phyloP scores from a whole-genome alignment of 2,888 invertebrate species.

The Xanthorhoe spadicearia region DNA sequence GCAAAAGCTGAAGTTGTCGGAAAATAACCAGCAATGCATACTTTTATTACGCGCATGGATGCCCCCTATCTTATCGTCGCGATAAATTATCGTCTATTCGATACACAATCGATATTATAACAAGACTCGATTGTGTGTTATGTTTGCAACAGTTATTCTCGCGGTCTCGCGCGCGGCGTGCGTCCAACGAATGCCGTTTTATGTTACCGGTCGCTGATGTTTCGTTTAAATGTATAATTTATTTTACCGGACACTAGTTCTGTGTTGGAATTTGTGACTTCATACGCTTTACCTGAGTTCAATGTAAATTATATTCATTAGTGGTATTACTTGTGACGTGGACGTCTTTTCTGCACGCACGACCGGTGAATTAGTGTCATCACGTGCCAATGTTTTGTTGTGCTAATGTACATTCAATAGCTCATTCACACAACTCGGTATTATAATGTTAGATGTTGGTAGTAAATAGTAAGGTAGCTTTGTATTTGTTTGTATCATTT shows the following conservation, averaged over 20 bases:
- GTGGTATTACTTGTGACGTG: constrained; percentile 41
- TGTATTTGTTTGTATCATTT: constrained; percentile 55
- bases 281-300: constrained; percentile 10
- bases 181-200: constrained; percentile 42
- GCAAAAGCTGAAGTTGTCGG: constrained; percentile 31
- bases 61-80: constrained; percentile 74
- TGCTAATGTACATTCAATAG: constrained; percentile 42
- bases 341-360: constrained; percentile 39
- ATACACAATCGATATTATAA: constrained; percentile 76
- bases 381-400: constrained; percentile 50
- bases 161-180: constrained; percentile 65
- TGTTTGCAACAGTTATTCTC: constrained; percentile 74
- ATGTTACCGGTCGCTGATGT: constrained; percentile 27
- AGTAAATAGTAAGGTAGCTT: not conserved
- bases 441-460: constrained; percentile 10
- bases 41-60: constrained; percentile 47
- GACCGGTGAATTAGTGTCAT: constrained; percentile 47
- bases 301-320: constrained; percentile 39
- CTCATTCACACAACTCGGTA: constrained; percentile 31
- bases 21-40: constrained; percentile 57
- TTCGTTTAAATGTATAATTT: constrained; percentile 37
- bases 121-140: constrained; percentile 63
- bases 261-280: constrained; percentile 28
- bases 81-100: constrained; percentile 78
- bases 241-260: constrained; percentile 28